Conservation (phyloP, 2,888 invertebrate species). For the Morpho deidamia region DNA sequence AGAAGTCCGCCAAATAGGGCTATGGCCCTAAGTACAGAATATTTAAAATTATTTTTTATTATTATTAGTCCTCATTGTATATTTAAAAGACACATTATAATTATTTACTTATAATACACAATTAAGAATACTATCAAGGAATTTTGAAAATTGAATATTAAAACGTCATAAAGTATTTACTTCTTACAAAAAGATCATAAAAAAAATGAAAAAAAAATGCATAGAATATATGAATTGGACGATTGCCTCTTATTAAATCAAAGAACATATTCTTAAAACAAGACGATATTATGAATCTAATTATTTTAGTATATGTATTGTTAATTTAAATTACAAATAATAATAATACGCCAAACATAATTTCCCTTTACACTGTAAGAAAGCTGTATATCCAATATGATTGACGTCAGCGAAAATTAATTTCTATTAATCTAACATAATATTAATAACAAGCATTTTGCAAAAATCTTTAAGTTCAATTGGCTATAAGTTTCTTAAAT, state of each 20-base stretch:
- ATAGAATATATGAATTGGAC: not conserved
- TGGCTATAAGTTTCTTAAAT: constrained; percentile 9
- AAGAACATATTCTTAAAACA: not conserved
- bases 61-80: no score
- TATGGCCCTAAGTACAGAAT: no score
- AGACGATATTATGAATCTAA: not conserved
- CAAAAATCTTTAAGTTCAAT: not conserved
- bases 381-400: not conserved
- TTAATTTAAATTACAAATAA: not conserved
- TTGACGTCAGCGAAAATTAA: not conserved
- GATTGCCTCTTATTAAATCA: not conserved
- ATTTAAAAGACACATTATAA: no score
- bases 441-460: constrained; percentile 4
- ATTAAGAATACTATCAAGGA: no score
- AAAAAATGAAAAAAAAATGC: no score
- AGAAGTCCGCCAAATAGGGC: no score
- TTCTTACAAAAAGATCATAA: no score
- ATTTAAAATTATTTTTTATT: no score
- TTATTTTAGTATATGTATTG: not conserved
- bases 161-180: no score
- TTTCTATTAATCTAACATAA: not conserved
- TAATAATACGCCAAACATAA: not conserved
- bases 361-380: not conserved
- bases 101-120: no score
- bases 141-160: no score